Evolutionary conservation across 2,888 invertebrate genomes (phyloP).

Genomic region (Dryocosmus kuriphilus): DNA sequence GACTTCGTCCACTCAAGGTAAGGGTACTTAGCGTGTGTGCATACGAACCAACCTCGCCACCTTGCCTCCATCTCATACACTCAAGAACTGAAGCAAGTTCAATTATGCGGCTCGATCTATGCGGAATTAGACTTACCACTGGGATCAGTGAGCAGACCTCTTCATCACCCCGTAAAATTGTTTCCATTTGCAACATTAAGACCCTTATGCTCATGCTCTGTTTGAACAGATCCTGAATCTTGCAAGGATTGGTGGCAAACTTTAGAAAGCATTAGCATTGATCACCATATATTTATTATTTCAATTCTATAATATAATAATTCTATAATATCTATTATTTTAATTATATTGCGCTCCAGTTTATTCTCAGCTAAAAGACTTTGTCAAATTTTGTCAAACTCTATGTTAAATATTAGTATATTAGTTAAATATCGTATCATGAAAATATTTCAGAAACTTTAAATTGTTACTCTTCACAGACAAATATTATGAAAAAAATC

Average conservation of each 20-base stretch:
- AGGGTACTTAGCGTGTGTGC: slow-evolving; percentile 56
- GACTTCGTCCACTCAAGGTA: slow-evolving; percentile 67
- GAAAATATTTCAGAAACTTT: no score
- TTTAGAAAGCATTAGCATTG: neutral
- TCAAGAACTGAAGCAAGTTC: slow-evolving; percentile 39
- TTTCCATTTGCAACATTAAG: slow-evolving; percentile 31
- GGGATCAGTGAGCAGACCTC: slow-evolving; percentile 30
- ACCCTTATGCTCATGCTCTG: neutral
- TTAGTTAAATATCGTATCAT: no score
- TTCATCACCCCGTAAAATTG: slow-evolving; percentile 23
- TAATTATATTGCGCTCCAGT: no score
- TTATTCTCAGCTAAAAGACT: no score
- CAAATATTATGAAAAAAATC: no score
- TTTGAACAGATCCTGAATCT: neutral
- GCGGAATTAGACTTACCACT: slow-evolving; percentile 30
- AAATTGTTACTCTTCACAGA: no score
- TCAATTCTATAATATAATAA: no score
- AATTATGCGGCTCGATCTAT: slow-evolving; percentile 36
- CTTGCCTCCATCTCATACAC: slow-evolving; percentile 34
- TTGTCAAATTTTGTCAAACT: no score
- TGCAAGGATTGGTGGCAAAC: neutral
- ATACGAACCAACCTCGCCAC: slow-evolving; percentile 32
- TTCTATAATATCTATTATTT: no score
- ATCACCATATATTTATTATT: neutral
- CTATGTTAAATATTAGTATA: no score